Evolutionary conservation across 2,888 invertebrate genomes (phyloP).

Genomic region (Antitype chi): DNA sequence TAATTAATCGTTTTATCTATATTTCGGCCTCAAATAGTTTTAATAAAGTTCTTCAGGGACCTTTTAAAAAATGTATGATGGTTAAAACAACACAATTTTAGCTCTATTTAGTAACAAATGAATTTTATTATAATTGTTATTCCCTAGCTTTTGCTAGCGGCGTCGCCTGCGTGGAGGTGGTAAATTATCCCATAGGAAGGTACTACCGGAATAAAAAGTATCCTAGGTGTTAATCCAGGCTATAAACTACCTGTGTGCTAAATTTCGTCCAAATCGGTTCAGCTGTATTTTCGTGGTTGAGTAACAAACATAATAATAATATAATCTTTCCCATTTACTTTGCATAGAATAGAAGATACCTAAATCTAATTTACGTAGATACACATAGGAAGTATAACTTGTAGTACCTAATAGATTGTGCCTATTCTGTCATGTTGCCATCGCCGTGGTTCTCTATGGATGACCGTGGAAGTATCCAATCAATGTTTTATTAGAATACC

Average conservation of each 20-base stretch:
- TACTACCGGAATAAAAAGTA: too few species aligned
- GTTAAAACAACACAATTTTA: background rate
- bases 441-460: slow-evolving; percentile 9
- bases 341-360: background rate
- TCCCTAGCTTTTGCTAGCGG: too few species aligned
- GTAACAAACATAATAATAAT: too few species aligned
- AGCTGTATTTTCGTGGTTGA: too few species aligned
- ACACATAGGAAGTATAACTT: background rate
- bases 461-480: slow-evolving; percentile 61
- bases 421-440: slow-evolving; percentile 19
- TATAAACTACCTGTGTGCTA: too few species aligned
- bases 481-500: slow-evolving; percentile 53
- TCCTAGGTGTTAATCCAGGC: too few species aligned
- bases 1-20: background rate
- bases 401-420: slow-evolving; percentile 1
- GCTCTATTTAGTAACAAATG: background rate
- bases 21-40: background rate
- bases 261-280: too few species aligned
- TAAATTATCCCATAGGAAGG: too few species aligned
- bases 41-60: background rate
- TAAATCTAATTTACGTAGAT: background rate
- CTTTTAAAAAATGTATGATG: background rate
- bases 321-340: too few species aligned
- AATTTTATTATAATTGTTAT: background rate
- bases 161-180: too few species aligned